Conservation (phyloP, 2,113 vertebrate genomes). For the Delphinapterus leucas region DNA sequence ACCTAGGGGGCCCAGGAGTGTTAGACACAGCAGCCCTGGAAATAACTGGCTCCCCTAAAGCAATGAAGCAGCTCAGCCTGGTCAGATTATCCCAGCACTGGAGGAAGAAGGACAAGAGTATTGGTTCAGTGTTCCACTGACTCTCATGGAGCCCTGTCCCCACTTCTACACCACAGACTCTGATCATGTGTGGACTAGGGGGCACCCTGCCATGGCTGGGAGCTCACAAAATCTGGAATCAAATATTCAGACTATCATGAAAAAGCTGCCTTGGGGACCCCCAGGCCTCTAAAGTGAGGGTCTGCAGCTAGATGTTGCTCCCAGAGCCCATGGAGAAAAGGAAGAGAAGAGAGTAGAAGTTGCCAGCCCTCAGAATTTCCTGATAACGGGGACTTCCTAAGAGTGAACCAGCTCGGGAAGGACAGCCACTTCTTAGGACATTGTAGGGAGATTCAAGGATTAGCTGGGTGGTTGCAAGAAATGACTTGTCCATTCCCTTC, state of each 20-base stretch:
- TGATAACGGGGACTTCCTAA: background rate
- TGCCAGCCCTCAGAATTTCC: background rate
- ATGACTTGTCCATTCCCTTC: background rate
- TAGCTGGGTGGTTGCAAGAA: background rate
- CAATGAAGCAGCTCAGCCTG: rapidly evolving
- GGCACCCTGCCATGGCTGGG: background rate
- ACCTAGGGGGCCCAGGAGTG: background rate
- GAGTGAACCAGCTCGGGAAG: background rate
- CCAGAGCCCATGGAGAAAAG: background rate
- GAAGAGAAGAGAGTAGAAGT: background rate
- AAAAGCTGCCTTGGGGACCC: background rate
- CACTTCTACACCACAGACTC: background rate
- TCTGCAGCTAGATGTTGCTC: background rate
- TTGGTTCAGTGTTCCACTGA: background rate
- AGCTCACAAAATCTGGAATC: background rate
- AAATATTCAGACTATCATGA: background rate
- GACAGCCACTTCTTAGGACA: background rate
- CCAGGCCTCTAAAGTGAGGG: background rate
- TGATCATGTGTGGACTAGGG: background rate
- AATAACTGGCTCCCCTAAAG: background rate
- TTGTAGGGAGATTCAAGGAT: background rate
- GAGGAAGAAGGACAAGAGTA: background rate
- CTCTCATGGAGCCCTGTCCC: background rate
- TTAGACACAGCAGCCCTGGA: background rate
- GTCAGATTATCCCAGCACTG: background rate